These are phyloP conservation scores for Chionis minor DNA, from an alignment of 2,113 vertebrate genomes.

Conservation along the genomic window DNA sequence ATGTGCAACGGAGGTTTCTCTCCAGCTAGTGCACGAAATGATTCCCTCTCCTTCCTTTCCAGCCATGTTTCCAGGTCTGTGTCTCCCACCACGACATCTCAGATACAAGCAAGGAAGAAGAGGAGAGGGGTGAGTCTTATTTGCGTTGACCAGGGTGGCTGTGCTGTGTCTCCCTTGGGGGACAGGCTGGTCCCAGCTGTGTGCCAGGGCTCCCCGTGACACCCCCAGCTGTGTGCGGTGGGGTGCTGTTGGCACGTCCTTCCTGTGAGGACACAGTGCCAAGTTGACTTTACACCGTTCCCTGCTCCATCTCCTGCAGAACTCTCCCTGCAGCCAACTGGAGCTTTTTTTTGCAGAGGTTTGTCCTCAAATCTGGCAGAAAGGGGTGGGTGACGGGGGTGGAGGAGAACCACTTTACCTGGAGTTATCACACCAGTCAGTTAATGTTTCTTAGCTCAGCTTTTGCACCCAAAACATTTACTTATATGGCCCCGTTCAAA, in stretches of 20 bases:
- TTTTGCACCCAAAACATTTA: not conserved
- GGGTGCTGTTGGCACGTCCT: not conserved
- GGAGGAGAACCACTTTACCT: not conserved
- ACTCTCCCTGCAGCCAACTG: not conserved
- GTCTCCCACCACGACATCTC: constrained; percentile 87
- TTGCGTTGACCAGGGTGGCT: not conserved
- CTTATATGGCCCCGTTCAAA: rapidly evolving
- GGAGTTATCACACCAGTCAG: not conserved
- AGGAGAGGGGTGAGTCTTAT: constrained; percentile 88
- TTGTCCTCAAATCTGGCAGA: not conserved
- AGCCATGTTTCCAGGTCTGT: constrained; percentile 89
- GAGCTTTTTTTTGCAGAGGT: not conserved
- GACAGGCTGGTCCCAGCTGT: not conserved
- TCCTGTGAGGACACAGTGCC: too few species aligned
- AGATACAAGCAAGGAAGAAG: constrained; percentile 94
- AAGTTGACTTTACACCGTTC: rapidly evolving
- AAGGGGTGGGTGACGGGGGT: not conserved
- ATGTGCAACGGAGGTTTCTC: not conserved
- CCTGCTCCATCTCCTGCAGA: not conserved
- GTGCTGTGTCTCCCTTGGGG: too few species aligned
- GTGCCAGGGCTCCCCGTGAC: not conserved
- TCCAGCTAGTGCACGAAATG: not conserved
- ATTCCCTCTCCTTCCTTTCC: constrained; percentile 4
- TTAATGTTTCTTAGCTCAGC: not conserved
- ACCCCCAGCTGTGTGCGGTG: too few species aligned